Base-by-base conservation (phyloP, 1,140 invertebrate species). In the Papilio dardanus region DNA sequence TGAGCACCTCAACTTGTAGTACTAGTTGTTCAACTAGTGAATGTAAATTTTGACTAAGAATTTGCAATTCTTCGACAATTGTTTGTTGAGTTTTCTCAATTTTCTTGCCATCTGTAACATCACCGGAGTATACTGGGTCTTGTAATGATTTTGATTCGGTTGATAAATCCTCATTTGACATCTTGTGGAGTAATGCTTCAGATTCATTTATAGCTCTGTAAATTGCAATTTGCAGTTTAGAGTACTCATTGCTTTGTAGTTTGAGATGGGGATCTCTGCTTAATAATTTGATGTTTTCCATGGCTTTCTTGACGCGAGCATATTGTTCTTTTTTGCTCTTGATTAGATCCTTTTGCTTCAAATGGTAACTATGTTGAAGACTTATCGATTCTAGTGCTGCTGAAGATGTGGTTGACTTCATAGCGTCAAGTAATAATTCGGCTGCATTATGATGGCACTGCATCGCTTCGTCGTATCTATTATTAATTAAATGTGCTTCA, bases 21-120 rank as follows among this genome's bases (percentile, higher is more conserved):
- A 96, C 85, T 42, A 96, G 86, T 83, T 94, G 94, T 30, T 94
- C 94, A 21, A 96, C 92, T 37, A 95, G 88, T 16, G 91, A 92
- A 78, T 94, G 89, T 28, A 96, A 82, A 80, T 95, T 95, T 67
- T 94, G 91, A 81, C 95, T 95, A 1, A 94, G 85, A 62, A 92
- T 95, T 81, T 93, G 92, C 40, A 96, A 85, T 85, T 96, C 95
- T 85, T 96, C 95, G 66, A 96, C 93, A 40, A 96, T 94, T 33
- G 84, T 93, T 66, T 88, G 83, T 8, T 94, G 93, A 54, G 94
- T 93, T 88, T 96, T 96, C 2, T 94, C 95, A 79, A 90, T 90
- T 82, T 95, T 95, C 54, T 87, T 93, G 3, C 90, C 93, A 79
- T 88, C 83, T 14, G 75, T 76, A 54, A 92, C 73, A 91, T 86